Evolutionary conservation across 2,888 invertebrate genomes (phyloP), one percentile per base, ranked within the genome.

Genomic region (Melolontha melolontha): DNA sequence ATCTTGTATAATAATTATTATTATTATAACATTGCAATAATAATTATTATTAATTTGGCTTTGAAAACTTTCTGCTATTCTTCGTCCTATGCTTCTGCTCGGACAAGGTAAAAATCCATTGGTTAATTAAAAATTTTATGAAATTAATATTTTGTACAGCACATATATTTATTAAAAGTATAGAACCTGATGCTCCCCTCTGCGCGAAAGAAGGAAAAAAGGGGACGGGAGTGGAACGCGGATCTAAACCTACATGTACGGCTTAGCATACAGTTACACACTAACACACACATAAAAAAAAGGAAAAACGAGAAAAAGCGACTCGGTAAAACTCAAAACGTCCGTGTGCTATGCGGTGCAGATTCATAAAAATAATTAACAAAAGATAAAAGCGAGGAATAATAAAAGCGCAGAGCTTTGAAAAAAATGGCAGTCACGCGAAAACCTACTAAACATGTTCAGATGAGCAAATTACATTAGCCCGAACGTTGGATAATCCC

Each of bases 401-500:
- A 81, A 81, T 81, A 81, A 59, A 81, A 80, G 77, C 34, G 34
- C 79, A 74, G 75, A 72, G 70, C 76, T 79, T 78, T 77, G 79
- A 79, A 75, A 80, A 80, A 79, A 80, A 77, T 74, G 72, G 69
- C 74, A 80, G 82, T 82, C 82, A 82, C 82, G 82, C 82, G 79
- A 82, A 80, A 80, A 77, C 79, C 79, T 79, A 82, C 82, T 82
- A 82, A 82, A 82, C 80, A 81, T 81, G 82, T 82, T 80, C 80
- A 80, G 79, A 81, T 80, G 81, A 82, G 80, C 81, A 81, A 82
- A 82, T 82, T 81, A 82, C 82, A 82, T 82, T 82, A 82, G 81
- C 80, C 76, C 8, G 34, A 34, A 75, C 73, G 75, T 75, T 34
- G 78, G 78, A 80, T 80, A 78, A 81, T 80, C 79, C 80, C 77